Evolutionary conservation across 1,140 invertebrate species (phyloP), one percentile per base, ranked within the genome.

Genomic region (Andrena cerasifolii): DNA sequence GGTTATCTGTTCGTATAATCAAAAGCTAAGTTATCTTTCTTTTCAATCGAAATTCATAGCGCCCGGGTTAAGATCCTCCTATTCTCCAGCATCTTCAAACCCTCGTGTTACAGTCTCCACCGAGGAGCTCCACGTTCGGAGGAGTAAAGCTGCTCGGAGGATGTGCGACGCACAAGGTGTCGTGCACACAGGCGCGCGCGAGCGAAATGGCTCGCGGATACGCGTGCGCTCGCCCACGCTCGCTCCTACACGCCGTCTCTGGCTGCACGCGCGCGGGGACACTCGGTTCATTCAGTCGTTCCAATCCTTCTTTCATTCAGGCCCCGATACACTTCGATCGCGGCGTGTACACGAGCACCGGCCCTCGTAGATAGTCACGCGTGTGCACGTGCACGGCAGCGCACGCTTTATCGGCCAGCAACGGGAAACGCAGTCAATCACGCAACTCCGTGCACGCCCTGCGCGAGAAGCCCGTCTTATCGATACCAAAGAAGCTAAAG

Each of bases 211-310:
- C 26, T 45, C 14, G 70, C 18, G 3, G 58, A 68, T 47, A 61
- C 59, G 49, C 56, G 67, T 66, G 74, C 77, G 54, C 70, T 81
- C 84, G 87, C 84, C 84, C 77, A 87, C 85, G 79, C 80, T 54
- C 59, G 77, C 79, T 86, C 76, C 82, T 81, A 86, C 73, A 75
- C 85, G 67, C 61, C 18, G 47, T 28, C 45, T 51, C 78, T 63
- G 31, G 40, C 59, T 72, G n/a, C 77, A 49, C 68, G 72, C 78
- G 61, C 70, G 73, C 66, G 43, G 51, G 68, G 51, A 79, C 33
- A 72, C 63, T 65, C 58, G 51, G 78, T 86, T 86, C 84, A 86
- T 86, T 86, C 84, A 86, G 84, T 85, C 84, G 54, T 28, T 75
- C 63, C 65, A 79, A 83, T 82, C 82, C 80, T 74, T 83, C 80